These are phyloP conservation scores for Hydrochoerus hydrochaeris DNA, from an alignment of 2,113 vertebrate species.

Conservation along the genomic window DNA sequence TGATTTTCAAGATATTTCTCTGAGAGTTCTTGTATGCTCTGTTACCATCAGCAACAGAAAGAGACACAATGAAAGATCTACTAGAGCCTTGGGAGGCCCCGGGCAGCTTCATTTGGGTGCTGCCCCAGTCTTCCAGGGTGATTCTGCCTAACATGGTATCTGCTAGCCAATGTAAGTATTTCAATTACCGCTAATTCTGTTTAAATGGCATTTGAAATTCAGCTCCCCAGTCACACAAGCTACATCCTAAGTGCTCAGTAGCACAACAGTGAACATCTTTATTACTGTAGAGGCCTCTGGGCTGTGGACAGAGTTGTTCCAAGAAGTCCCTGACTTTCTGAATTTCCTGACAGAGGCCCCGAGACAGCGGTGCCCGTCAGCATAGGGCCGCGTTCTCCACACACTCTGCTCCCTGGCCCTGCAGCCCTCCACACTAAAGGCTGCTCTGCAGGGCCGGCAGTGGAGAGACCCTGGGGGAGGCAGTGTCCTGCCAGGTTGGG, in stretches of 20 bases:
- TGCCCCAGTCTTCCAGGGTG: neutral
- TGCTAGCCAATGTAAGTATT: neutral
- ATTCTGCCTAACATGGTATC: neutral
- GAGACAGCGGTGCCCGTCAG: neutral
- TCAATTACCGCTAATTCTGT: neutral
- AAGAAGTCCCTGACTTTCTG: neutral
- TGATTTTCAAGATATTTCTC: slow-evolving; percentile 14
- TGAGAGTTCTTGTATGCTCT: neutral
- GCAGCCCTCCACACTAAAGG: too few relatives aligned
- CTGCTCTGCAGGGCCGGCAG: neutral
- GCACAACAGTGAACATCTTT: neutral
- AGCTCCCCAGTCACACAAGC: neutral
- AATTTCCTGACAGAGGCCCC: neutral
- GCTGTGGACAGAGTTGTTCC: neutral
- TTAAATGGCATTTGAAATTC: neutral
- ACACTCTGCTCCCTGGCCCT: neutral
- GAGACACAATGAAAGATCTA: neutral
- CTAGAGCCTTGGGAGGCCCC: neutral
- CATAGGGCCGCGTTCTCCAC: neutral
- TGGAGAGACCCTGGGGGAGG: neutral
- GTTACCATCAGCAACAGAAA: neutral
- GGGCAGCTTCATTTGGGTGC: neutral
- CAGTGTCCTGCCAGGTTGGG: neutral
- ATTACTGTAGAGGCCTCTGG: neutral
- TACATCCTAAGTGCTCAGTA: neutral